Base-by-base conservation (phyloP, 2,888 invertebrate species). In the Campoletis raptor region DNA sequence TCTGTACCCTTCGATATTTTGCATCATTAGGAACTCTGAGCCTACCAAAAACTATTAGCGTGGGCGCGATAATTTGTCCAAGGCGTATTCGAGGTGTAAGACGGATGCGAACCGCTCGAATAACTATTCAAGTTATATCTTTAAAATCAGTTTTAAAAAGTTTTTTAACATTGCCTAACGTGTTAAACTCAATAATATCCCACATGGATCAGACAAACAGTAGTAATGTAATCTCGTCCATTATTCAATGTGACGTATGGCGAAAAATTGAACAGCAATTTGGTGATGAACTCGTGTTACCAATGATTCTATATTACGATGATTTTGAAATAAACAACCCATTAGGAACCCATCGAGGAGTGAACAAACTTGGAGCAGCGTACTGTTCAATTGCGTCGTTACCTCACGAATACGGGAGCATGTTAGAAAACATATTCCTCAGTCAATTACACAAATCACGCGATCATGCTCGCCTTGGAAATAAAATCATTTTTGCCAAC, bases 341-440 rank as follows among this genome's bases (percentile, higher is more conserved):
- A 18, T 79, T 88, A 24, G 85, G 87, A 21, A 79, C 85, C 6
- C 82, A 79, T 70, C 79, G 80, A 24, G 79, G 70, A 45, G 72
- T 83, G 18, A 77, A 79, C 48, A 88, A 88, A 80, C 72, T 89
- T 12, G 87, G 89, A 30, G 86, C 86, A 30, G 45, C 81, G 18
- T 88, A 89, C 73, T 81, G 74, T 48, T 66, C 80, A 21, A 80
- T 89, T 40, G 73, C 86, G 45, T 83, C 77, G 37, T 70, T 87
- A 21, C 85, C 89, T 69, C 30, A 42, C 42, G 83, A 88, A 82
- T 87, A 78, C 78, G 64, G 61, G 30, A 85, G 87, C 57, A 72
- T 54, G 52, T 45, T 89, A 40, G 85, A 85, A 81, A 87, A 88
- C 67, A 88, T 88, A 67, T 79, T 89, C 72, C 80, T 88, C 54